These are phyloP conservation scores for Catocala fraxini DNA, from an alignment of 2,888 invertebrate species.

Conservation along the genomic window DNA sequence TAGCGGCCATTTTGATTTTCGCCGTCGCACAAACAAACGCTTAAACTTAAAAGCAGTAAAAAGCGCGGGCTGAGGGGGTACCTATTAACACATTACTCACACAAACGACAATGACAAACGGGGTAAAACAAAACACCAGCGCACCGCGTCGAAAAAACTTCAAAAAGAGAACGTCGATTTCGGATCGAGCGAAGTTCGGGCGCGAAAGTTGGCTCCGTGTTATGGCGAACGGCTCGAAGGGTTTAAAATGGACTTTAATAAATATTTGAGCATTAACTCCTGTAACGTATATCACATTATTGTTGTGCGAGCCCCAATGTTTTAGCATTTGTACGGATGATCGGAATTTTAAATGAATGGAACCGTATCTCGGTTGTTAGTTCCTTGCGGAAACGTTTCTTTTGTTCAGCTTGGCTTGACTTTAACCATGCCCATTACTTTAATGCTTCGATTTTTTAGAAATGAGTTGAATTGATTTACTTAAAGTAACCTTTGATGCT, in stretches of 20 bases:
- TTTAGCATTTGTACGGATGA: slow-evolving; percentile 14
- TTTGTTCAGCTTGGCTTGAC: neutral
- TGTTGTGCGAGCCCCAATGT: slow-evolving; percentile 8
- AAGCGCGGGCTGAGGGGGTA: slow-evolving; percentile 54
- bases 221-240: slow-evolving; percentile 21
- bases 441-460: neutral
- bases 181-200: slow-evolving; percentile 60
- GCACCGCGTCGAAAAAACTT: slow-evolving; percentile 56
- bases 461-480: neutral
- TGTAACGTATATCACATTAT: slow-evolving; percentile 16
- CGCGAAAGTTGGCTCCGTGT: slow-evolving; percentile 57
- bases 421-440: slow-evolving; percentile 1
- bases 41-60: slow-evolving; percentile 63
- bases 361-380: slow-evolving; percentile 2
- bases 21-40: slow-evolving; percentile 60
- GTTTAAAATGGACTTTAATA: slow-evolving; percentile 33
- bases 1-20: slow-evolving; percentile 60
- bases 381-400: slow-evolving; percentile 1
- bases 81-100: slow-evolving; percentile 70
- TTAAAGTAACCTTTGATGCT: neutral
- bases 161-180: slow-evolving; percentile 62
- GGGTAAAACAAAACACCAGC: slow-evolving; percentile 61
- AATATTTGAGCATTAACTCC: slow-evolving; percentile 31
- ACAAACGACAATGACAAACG: slow-evolving; percentile 66
- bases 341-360: slow-evolving; percentile 15